Base-by-base conservation (phyloP, 1,140 invertebrate species). In the Drosophila nigromelanica region DNA sequence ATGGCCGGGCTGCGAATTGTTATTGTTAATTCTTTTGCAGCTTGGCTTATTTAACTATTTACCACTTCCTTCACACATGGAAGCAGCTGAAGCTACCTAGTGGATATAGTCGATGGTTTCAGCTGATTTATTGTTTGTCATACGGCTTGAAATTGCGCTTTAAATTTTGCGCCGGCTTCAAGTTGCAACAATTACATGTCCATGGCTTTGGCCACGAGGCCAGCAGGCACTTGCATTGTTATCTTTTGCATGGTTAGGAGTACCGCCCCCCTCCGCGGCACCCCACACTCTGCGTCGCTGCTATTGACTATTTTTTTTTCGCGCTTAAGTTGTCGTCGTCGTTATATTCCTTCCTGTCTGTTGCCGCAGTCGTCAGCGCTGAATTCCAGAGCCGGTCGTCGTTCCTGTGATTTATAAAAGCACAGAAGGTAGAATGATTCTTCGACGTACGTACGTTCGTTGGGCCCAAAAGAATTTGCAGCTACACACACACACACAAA, bases 261-360 rank as follows among this genome's bases (percentile, higher is more conserved):
- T 43, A 18, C 52, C 21, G 7, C 35, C 52, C 1, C 6, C 39
- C 18, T 12, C 33, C 1, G 24, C 11, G 4, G 6, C 14, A 5
- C 18, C 10, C 24, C 51, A 14, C 15, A 37, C 12, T 50, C 76
- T 24, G 4, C 14, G 40, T 59, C 50, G 15, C 60, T 18, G 60
- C 73, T 80, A 86, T 86, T 86, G 81, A 86, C 82, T 87, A 81
- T 67, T 85, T 72, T 87, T 82, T 85, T 87, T 86, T 86, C 75
- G 75, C 82, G 82, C 83, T 87, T 89, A 82, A 89, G 82, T 87
- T 87, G 82, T 85, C 76, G 80, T 89, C 78, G 68, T 70, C 81
- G 82, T 86, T 86, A 82, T 86, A 87, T 82, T 87, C 83, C 82
- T 87, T 87, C 82, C 82, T 87, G 82, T 87, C 83, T 87, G 82